These are phyloP conservation scores for Thereuonema tuberculata DNA, from an alignment of 1,140 invertebrate genomes.

Conservation along the genomic window DNA sequence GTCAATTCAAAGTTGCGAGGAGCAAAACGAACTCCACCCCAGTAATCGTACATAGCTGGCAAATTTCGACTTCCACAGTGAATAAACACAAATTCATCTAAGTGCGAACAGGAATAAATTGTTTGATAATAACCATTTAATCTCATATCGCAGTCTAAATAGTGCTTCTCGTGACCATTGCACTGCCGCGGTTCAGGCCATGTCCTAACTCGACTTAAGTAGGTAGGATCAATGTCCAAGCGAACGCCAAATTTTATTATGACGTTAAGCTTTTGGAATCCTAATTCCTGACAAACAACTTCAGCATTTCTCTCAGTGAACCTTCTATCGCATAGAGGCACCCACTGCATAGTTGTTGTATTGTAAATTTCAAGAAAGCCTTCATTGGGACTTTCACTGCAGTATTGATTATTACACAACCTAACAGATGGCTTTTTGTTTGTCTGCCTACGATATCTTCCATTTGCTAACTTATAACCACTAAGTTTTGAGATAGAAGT, in stretches of 20 bases:
- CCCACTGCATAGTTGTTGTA: conserved; percentile 84
- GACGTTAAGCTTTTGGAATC: conserved; percentile 73
- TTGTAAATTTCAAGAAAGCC: conserved; percentile 93
- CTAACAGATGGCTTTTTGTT: conserved; percentile 17
- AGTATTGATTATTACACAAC: conserved; percentile 27
- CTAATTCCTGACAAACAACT: conserved; percentile 89
- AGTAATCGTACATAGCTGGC: conserved; percentile 57
- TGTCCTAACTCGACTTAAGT: conserved; percentile 68
- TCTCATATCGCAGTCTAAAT: conserved; percentile 62
- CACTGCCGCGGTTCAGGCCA: conserved; percentile 87
- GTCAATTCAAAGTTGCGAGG: conserved; percentile 66
- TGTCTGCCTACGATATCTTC: background rate
- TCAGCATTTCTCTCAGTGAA: conserved; percentile 90
- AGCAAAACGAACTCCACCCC: conserved; percentile 91
- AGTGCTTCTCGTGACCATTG: conserved; percentile 37
- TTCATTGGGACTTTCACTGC: conserved; percentile 25
- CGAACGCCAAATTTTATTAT: conserved; percentile 64
- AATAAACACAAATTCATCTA: conserved; percentile 78
- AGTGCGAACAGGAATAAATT: conserved; percentile 68
- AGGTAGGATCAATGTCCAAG: conserved; percentile 71
- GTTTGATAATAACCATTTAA: conserved; percentile 79
- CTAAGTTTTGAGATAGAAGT: conserved; percentile 40
- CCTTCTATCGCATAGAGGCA: conserved; percentile 85
- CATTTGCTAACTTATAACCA: background rate
- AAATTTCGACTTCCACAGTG: conserved; percentile 71